These are phyloP conservation scores for Stenichneumon culpator DNA, from an alignment of 2,888 invertebrate species.

Conservation along the genomic window DNA sequence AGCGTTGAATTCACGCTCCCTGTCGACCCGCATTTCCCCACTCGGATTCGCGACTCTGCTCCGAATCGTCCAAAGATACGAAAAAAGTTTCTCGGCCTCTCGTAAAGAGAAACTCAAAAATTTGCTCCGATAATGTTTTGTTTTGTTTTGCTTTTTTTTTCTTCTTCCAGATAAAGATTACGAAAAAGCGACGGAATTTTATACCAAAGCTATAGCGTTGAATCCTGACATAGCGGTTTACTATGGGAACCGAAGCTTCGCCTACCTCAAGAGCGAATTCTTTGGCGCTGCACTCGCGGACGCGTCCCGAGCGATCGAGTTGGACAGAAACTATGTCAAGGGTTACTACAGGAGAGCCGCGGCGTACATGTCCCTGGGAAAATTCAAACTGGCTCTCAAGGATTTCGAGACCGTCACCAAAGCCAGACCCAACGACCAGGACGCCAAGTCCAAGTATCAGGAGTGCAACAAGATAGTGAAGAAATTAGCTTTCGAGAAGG, in stretches of 20 bases:
- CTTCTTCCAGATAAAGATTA: conserved; percentile 93
- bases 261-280: conserved; percentile 96
- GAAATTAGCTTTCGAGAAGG: conserved; percentile 97
- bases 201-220: conserved; percentile 94
- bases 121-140: not conserved
- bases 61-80: no score
- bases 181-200: conserved; percentile 94
- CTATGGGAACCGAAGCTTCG: conserved; percentile 98
- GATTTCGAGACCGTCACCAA: conserved; percentile 99
- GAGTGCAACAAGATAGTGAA: conserved; percentile 99
- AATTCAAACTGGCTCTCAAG: conserved; percentile 97
- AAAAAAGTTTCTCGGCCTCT: no score
- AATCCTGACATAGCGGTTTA: conserved; percentile 94
- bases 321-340: conserved; percentile 96
- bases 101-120: not conserved
- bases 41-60: no score
- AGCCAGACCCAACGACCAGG: conserved; percentile 96
- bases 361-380: conserved; percentile 98
- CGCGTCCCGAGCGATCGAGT: conserved; percentile 95
- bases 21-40: no score
- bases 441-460: conserved; percentile 95
- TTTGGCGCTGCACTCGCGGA: conserved; percentile 97
- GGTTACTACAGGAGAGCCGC: conserved; percentile 99
- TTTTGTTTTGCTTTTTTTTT: not conserved
- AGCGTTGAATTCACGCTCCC: no score